Conservation (phyloP, 1,140 invertebrate species). For the Aphidius gifuensis region DNA sequence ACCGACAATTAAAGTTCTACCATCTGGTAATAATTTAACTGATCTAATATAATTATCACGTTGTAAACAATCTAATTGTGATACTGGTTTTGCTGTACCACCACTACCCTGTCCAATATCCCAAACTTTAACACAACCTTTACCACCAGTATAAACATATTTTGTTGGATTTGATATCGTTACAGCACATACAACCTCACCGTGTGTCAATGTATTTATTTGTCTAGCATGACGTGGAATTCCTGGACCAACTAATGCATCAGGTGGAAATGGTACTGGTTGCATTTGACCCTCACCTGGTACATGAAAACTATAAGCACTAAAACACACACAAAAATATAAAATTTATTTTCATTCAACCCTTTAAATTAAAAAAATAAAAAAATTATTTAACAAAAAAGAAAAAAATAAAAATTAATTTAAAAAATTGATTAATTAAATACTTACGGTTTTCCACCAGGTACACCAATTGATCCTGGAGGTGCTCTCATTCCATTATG, state of each 20-base stretch:
- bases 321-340: slow-evolving; percentile 32
- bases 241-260: slow-evolving; percentile 88
- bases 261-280: slow-evolving; percentile 79
- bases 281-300: slow-evolving; percentile 69
- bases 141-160: slow-evolving; percentile 85
- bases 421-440: background rate
- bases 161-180: slow-evolving; percentile 80
- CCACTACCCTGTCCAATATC: slow-evolving; percentile 70
- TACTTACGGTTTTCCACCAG: slow-evolving; percentile 88
- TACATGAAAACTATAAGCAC: slow-evolving; percentile 75
- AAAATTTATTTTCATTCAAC: background rate
- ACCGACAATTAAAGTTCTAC: slow-evolving; percentile 85
- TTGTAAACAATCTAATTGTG: slow-evolving; percentile 80
- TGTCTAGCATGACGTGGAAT: slow-evolving; percentile 79
- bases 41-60: slow-evolving; percentile 89
- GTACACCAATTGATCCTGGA: slow-evolving; percentile 61
- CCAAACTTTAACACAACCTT: slow-evolving; percentile 88
- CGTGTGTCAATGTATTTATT: slow-evolving; percentile 75
- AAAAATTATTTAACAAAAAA: background rate
- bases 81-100: slow-evolving; percentile 68
- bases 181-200: slow-evolving; percentile 85
- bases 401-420: background rate
- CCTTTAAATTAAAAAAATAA: background rate
- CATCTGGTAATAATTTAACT: slow-evolving; percentile 88
- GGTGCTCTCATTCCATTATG: slow-evolving; percentile 63